These are phyloP conservation scores for Octomys mimax DNA, from an alignment of 2,797 vertebrate genomes.

Conservation along the genomic window DNA sequence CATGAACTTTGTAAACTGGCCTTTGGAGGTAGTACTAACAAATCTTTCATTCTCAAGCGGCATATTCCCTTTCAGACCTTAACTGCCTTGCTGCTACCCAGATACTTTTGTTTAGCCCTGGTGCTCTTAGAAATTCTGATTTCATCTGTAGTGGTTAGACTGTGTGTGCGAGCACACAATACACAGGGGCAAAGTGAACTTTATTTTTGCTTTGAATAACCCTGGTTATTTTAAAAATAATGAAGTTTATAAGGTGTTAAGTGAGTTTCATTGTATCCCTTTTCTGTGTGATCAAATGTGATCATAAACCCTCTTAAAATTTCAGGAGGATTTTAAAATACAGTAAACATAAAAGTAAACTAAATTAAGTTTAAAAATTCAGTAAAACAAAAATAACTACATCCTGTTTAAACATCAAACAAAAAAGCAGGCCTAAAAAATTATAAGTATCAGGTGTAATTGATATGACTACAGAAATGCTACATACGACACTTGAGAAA, in stretches of 20 bases:
- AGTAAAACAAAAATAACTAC: slow-evolving; percentile 35
- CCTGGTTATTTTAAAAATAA: slow-evolving; percentile 40
- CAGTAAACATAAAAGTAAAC: slow-evolving; percentile 27
- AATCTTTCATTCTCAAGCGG: background rate
- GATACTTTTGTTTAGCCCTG: background rate
- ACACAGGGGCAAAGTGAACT: background rate
- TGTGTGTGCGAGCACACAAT: background rate
- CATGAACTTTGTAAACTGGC: slow-evolving; percentile 38
- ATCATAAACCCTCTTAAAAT: background rate
- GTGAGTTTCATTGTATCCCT: background rate
- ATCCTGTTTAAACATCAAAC: slow-evolving; percentile 17
- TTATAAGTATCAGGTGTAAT: background rate
- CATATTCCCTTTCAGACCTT: background rate
- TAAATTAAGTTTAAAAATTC: background rate
- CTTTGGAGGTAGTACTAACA: background rate
- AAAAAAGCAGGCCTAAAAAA: slow-evolving; percentile 7
- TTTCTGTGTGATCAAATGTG: background rate
- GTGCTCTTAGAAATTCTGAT: slow-evolving; percentile 4
- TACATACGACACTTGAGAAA: background rate
- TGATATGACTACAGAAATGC: background rate
- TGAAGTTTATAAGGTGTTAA: background rate
- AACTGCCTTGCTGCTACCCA: background rate
- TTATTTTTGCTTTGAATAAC: slow-evolving; percentile 60
- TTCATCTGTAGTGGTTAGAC: slow-evolving; percentile 13
- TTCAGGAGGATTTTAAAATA: background rate